phyloP scores from a whole-genome alignment of 2,888 invertebrate genomes.

The Philaethria dido region DNA sequence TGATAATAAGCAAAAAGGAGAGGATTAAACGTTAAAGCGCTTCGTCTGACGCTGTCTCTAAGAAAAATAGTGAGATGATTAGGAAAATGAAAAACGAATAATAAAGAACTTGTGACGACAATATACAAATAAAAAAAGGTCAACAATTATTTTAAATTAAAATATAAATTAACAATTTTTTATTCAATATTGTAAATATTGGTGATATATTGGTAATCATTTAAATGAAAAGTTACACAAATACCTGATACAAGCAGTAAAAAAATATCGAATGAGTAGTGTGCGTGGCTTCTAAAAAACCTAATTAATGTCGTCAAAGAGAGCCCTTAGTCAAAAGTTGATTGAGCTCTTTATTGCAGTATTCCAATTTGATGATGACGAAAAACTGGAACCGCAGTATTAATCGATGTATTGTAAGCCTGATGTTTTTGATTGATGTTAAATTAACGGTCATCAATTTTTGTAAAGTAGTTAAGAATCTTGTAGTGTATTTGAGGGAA shows the following conservation, averaged over 20 bases:
- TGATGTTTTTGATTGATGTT: constrained; percentile 12
- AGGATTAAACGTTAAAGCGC: not conserved
- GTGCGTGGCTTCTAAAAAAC: constrained; percentile 53
- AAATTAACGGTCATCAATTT: constrained; percentile 1
- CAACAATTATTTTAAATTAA: too few species aligned
- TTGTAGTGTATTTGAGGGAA: not conserved
- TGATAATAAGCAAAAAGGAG: not conserved
- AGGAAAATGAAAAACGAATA: not conserved
- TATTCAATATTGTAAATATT: too few species aligned
- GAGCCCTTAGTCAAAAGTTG: constrained; percentile 53
- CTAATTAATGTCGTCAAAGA: constrained; percentile 72
- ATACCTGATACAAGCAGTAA: not conserved
- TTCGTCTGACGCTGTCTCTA: not conserved
- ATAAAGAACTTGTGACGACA: not conserved
- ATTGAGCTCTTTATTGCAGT: constrained; percentile 60
- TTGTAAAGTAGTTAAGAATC: not conserved
- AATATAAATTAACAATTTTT: too few species aligned
- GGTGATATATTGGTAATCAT: not conserved
- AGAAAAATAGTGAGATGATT: not conserved
- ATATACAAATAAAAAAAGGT: not conserved
- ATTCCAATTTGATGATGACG: constrained; percentile 53
- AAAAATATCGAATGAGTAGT: constrained; percentile 30
- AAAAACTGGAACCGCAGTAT: constrained; percentile 28
- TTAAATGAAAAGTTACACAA: not conserved
- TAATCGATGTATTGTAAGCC: constrained; percentile 25